A percentile compares a stretch with the other conserved stretches of the same genome.
These are phyloP conservation scores for Pachyuromys duprasi DNA, from an alignment of 2,797 vertebrate species.

Conservation along the genomic window DNA sequence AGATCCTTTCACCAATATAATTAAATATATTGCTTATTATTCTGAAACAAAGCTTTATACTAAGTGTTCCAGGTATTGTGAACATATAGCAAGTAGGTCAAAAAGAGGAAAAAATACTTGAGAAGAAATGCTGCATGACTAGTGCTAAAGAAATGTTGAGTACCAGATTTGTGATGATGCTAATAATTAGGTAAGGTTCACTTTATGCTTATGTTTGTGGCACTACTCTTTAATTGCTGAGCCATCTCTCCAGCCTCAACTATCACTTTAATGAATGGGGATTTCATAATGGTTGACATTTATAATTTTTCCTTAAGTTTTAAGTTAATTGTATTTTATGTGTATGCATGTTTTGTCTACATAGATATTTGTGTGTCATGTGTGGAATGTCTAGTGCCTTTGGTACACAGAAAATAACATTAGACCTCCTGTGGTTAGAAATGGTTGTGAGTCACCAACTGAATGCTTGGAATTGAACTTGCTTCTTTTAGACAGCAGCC, in stretches of 20 bases:
- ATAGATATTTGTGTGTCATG: background rate
- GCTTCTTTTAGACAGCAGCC: background rate
- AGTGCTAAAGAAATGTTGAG: background rate
- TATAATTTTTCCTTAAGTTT: background rate
- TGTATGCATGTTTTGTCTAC: background rate
- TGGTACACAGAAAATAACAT: background rate
- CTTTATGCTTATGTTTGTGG: no score
- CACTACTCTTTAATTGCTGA: no score
- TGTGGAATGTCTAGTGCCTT: no score
- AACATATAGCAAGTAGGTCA: background rate
- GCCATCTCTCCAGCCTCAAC: no score
- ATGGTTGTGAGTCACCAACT: background rate
- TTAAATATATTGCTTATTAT: constrained; percentile 24
- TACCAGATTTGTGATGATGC: background rate
- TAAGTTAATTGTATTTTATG: background rate
- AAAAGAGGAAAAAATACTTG: background rate
- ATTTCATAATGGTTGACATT: constrained; percentile 36
- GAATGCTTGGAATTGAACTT: background rate
- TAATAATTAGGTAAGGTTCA: constrained; percentile 8
- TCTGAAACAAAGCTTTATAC: constrained; percentile 8
- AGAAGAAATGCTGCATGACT: background rate
- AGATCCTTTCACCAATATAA: constrained; percentile 16
- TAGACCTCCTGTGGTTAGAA: background rate
- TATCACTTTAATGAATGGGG: background rate
- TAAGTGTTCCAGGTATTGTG: background rate